Conservation (phyloP, 2,113 vertebrate species). For the Raja brachyura region DNA sequence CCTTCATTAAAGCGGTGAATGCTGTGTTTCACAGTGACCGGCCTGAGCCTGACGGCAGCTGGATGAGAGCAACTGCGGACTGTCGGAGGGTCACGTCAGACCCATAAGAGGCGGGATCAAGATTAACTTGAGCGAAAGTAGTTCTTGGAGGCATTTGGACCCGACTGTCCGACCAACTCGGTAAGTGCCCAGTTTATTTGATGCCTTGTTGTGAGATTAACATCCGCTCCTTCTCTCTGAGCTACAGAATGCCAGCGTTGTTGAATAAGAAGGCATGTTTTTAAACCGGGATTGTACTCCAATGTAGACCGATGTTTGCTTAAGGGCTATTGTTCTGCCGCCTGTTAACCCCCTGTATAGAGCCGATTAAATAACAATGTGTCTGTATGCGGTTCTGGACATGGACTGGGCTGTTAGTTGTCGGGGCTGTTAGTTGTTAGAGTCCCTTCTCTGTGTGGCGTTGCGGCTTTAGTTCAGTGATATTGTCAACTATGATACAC, state of each 20-base stretch:
- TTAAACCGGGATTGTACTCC: background rate
- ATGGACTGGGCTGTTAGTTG: too few species aligned
- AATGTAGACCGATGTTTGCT: background rate
- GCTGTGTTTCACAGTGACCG: conserved; percentile 16
- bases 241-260: background rate
- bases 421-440: background rate
- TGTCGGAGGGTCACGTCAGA: conserved; percentile 9
- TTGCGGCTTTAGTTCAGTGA: background rate
- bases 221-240: background rate
- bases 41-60: conserved; percentile 12
- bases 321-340: background rate
- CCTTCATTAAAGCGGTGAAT: conserved; percentile 6
- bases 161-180: background rate
- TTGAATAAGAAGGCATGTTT: background rate
- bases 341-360: background rate
- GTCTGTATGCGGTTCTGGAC: too few species aligned
- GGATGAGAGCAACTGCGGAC: background rate
- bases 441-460: too few species aligned
- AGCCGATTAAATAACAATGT: background rate
- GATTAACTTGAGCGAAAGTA: background rate
- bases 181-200: conserved; percentile 11
- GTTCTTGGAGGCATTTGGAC: background rate
- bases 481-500: background rate
- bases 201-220: background rate
- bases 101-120: conserved; percentile 14